A percentile compares a stretch with the other conserved stretches of the same genome.
Conservation (phyloP, 2,113 vertebrate genomes). For the Gambusia affinis region DNA sequence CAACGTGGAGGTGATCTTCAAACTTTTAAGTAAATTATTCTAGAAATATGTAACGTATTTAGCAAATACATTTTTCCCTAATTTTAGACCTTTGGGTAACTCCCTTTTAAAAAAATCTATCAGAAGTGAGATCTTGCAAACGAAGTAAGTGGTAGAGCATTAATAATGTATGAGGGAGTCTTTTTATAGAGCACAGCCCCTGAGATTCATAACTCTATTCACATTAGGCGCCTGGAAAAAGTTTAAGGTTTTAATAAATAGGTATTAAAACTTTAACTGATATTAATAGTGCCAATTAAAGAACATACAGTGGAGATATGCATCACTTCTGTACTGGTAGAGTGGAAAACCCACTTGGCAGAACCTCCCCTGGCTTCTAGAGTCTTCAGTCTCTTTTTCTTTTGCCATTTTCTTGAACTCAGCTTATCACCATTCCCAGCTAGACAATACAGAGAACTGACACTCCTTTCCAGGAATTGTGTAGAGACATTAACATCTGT, state of each 20-base stretch:
- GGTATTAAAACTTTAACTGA: conserved; percentile 83
- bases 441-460: conserved; percentile 21
- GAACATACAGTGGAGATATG: conserved; percentile 66
- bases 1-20: conserved; percentile 28
- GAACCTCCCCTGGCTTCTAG: conserved; percentile 32
- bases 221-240: conserved; percentile 67
- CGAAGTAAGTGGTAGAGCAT: conserved; percentile 79
- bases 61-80: conserved; percentile 69
- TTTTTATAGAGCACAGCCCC: conserved; percentile 81
- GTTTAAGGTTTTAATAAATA: conserved; percentile 81
- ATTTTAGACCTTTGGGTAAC: conserved; percentile 76
- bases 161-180: conserved; percentile 78
- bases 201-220: conserved; percentile 80
- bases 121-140: conserved; percentile 72
- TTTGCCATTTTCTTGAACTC: conserved; percentile 7
- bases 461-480: conserved; percentile 9
- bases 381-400: conserved; percentile 13
- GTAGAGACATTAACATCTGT: conserved; percentile 58
- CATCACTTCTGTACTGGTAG: conserved; percentile 69
- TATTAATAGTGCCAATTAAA: conserved; percentile 83
- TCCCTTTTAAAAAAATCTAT: conserved; percentile 75
- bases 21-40: conserved; percentile 55
- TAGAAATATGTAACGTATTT: conserved; percentile 57
- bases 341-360: conserved; percentile 57
- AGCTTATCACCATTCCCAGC: conserved; percentile 47